Conservation (phyloP, 2,113 vertebrate genomes). For the Pluvianellus socialis region DNA sequence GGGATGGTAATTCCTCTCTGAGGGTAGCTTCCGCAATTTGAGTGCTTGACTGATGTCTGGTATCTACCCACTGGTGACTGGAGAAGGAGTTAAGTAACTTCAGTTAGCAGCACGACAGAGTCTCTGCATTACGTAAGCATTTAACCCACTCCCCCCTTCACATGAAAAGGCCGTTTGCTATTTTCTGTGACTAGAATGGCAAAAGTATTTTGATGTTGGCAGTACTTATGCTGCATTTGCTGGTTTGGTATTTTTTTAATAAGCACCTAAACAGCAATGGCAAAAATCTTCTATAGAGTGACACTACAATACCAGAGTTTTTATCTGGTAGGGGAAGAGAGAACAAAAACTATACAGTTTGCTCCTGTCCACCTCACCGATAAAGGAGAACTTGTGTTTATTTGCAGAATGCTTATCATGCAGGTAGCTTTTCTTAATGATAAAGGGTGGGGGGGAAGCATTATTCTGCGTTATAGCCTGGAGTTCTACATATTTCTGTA, state of each 20-base stretch:
- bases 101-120: not conserved
- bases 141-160: not conserved
- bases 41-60: not conserved
- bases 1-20: not conserved
- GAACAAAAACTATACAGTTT: not conserved
- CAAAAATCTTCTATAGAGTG: not conserved
- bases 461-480: not conserved
- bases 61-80: not conserved
- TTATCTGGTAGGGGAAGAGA: not conserved
- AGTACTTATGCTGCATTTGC: not conserved
- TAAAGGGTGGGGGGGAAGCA: not conserved
- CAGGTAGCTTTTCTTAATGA: not conserved
- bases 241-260: not conserved
- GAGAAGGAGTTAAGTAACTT: not conserved
- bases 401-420: not conserved
- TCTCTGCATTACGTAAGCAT: not conserved
- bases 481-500: not conserved
- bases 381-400: not conserved
- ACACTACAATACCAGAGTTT: not conserved
- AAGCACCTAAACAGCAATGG: not conserved
- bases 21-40: not conserved
- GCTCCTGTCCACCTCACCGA: not conserved
- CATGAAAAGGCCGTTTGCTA: not conserved
- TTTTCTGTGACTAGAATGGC: not conserved
- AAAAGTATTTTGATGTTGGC: not conserved